Evolutionary conservation across 2,888 invertebrate genomes (phyloP), one percentile per base, ranked within the genome.

Genomic region (Diabrotica balteata): DNA sequence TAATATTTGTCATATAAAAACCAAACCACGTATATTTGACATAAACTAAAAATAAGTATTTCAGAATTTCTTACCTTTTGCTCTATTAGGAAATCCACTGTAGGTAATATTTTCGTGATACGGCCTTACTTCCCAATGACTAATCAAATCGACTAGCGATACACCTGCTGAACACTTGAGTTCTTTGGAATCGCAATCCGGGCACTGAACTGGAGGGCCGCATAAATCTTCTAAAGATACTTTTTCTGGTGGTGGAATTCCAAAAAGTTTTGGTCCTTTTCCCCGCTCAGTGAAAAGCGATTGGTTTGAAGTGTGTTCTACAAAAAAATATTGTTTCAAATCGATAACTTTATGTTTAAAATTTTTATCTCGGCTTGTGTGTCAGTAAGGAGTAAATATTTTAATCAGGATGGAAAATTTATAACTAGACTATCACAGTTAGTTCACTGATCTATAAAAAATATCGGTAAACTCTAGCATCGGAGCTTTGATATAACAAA

Each of bases 31-130:
- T 17, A 1, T 17, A 17, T 17, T 17, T 17, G 17, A 17, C 17
- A 17, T 17, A 17, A 17, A 17, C 2, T 17, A 17, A 17, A 17
- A 17, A 17, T 17, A 17, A 17, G 17, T 17, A 32, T 32, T 32
- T 32, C 5, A 32, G 0, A 32, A 4, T 2, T 32, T 32, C 5
- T 78, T 75, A 87, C 87, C 86, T 72, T 85, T 83, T 10, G 84
- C 81, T 73, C 88, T 80, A 61, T 84, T 87, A 3, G 87, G 86
- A 78, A 87, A 67, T 72, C 89, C 85, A 60, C 86, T 80, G 85
- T 87, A 88, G 54, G 86, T 89, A 53, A 86, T 85, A 77, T 91
- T 90, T 53, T 87, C 87, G 77, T 91, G 87, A 66, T 88, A 86
- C 53, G 87, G 86, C 69, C 86, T 84, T 10, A 87, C 83, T 74